Percentiles rank a stretch among this genome's conserved stretches.
These are phyloP conservation scores for Cotesia congregata DNA, from an alignment of 2,888 invertebrate genomes.

Conservation along the genomic window DNA sequence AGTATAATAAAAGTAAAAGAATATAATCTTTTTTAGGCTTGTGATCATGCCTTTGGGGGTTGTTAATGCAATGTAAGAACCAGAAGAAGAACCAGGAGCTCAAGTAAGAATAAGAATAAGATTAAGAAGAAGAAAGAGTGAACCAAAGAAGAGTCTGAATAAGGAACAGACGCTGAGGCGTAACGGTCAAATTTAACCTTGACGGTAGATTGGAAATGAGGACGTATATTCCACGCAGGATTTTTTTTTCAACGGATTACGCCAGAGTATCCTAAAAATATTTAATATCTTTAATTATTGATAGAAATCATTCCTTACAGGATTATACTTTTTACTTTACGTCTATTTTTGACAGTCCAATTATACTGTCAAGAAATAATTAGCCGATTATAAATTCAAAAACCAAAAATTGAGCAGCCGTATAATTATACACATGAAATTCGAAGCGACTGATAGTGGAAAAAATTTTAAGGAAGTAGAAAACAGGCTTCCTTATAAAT, in stretches of 20 bases:
- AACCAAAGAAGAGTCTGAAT: background rate
- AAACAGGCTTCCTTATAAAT: conserved; percentile 15
- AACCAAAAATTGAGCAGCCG: too few relatives aligned
- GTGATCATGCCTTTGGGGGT: background rate
- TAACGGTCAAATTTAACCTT: conserved; percentile 51
- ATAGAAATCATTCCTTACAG: background rate
- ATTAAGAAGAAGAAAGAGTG: background rate
- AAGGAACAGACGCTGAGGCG: conserved; percentile 22
- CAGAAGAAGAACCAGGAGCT: background rate
- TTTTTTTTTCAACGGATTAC: background rate
- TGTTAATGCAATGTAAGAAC: background rate
- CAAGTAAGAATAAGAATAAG: background rate
- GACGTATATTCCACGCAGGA: background rate
- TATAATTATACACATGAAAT: background rate
- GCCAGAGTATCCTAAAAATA: background rate
- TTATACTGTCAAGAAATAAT: too few relatives aligned
- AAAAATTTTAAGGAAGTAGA: background rate
- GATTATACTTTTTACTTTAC: too few relatives aligned
- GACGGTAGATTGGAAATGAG: conserved; percentile 23
- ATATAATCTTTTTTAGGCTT: background rate
- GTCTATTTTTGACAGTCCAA: too few relatives aligned
- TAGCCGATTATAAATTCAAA: too few relatives aligned
- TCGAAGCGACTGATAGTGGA: background rate
- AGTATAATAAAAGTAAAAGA: background rate
- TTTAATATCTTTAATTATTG: background rate